Evolutionary conservation across 1,140 invertebrate species (phyloP), one percentile per base, ranked within the genome.

Genomic region (Panulirus ornatus): DNA sequence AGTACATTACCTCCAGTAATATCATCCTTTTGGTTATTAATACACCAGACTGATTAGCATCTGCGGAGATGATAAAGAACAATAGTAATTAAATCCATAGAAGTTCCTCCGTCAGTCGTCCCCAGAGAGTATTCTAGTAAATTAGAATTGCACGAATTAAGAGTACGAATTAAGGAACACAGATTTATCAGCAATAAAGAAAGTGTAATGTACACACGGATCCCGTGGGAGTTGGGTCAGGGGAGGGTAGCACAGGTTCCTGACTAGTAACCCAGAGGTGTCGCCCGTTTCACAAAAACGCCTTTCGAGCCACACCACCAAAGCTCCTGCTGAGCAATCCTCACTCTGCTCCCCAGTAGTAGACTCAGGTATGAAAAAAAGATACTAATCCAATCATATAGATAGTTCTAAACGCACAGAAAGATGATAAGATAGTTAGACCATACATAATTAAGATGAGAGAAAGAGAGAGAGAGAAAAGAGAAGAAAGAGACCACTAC

Each of bases 101-200:
- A 83, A 40, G 44, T 82, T 47, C n/a, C n/a, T 42, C 44, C 78
- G 36, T 54, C 63, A 2, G 9, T 36, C 51, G 36, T 79, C 85
- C 85, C 75, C 36, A 14, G 54, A 63, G 54, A 66, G 82, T 83
- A 54, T 84, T 84, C 88, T 73, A 90, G 85, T 90, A 90, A 90
- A 90, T 82, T 78, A 78, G 85, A 90, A 90, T 82, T 84, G 88
- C 88, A 90, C 78, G 82, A 85, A 44, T 82, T 82, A 90, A 51
- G 82, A 90, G 82, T 84, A 78, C 70, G 88, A 90, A 90, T 90
- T 90, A 90, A 90, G 84, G 85, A 90, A 84, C n/a, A n/a, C 82
- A 82, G 85, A 90, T 90, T 90, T 90, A 90, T 90, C 85, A 90
- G 88, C 88, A 90, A 90, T 90, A 90, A 90, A 90, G 88, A 75